Evolutionary conservation across 2,888 invertebrate genomes (phyloP), one percentile per base, ranked within the genome.

Genomic region (Xylophagus ater): DNA sequence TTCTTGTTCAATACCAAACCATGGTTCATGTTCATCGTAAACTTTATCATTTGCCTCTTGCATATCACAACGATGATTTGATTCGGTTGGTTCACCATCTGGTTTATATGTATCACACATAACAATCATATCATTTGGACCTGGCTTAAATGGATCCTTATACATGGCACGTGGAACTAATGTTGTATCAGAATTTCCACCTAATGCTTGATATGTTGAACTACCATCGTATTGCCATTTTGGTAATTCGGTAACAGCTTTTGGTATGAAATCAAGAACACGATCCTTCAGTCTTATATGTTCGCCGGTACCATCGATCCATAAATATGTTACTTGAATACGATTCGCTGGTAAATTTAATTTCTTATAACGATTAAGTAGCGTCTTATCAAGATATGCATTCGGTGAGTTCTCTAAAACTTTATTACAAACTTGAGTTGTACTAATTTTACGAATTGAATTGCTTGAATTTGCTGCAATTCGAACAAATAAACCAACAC

Each of bases 151-250:
- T 4, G 88, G 88, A 59, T 87, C 86, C 38, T 74, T 74, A 65
- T 82, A 89, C 52, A 89, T 67, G 40, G 79, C 79, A 44, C 81
- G 73, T 0, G 88, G 87, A 53, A 80, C 72, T 34, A 88, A 65
- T 54, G 75, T 80, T 41, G 78, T 78, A 60, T 89, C 87, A 0
- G 80, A 76, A 53, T 80, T 76, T 41, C 72, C 72, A 1, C 73
- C 67, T 25, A 63, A 65, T 1, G 78, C 73, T 56, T 82, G 80
- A 46, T 71, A 71, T 1, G 81, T 81, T 40, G 78, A 79, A 53
- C 76, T 78, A 35, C 84, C 84, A 55, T 84, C 82, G 55, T 74
- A 83, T 52, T 76, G 77, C 83, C 84, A 84, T 34, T 76, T 71
- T 1, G 84, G 84, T 26, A 80, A 59, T 53, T 82, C 78, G 64